Percentiles rank a stretch among this genome's conserved stretches.
Evolutionary conservation across 2,888 invertebrate genomes (phyloP).

Genomic region (Cephus pulcher): DNA sequence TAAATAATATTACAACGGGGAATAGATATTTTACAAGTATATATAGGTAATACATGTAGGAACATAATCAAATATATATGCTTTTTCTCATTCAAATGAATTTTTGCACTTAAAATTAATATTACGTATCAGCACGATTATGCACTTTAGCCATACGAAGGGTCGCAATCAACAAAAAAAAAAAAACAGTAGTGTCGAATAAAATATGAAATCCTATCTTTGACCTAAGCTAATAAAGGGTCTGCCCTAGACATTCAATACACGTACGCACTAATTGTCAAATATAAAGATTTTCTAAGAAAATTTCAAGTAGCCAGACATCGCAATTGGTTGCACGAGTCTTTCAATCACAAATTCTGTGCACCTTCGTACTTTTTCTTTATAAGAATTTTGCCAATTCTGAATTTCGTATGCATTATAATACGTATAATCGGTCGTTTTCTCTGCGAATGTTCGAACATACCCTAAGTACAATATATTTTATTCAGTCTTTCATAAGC

Average conservation of each 20-base stretch:
- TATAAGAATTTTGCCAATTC: not conserved
- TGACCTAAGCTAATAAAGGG: not conserved
- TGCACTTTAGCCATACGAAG: not conserved
- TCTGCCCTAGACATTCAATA: not conserved
- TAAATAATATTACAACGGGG: conserved; percentile 19
- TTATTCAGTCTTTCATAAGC: conserved; percentile 53
- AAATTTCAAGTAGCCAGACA: not conserved
- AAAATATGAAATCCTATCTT: not conserved
- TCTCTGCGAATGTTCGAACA: not conserved
- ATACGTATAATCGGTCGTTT: not conserved
- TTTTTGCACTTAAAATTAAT: not conserved
- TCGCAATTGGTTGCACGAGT: not conserved
- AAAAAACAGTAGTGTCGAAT: not conserved
- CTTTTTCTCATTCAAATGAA: not conserved
- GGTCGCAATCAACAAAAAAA: not conserved
- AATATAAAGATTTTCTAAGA: not conserved
- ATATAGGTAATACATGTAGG: conserved; percentile 12
- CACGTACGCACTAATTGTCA: not conserved
- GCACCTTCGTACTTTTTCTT: not conserved
- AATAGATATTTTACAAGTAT: conserved; percentile 10
- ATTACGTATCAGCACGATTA: conserved; percentile 7
- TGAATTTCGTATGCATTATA: not conserved
- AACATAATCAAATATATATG: conserved; percentile 14
- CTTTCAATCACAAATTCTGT: not conserved
- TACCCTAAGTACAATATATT: conserved; percentile 48